Evolutionary conservation across 2,113 vertebrate genomes (phyloP).

Genomic region (Colistium nudipinnis): DNA sequence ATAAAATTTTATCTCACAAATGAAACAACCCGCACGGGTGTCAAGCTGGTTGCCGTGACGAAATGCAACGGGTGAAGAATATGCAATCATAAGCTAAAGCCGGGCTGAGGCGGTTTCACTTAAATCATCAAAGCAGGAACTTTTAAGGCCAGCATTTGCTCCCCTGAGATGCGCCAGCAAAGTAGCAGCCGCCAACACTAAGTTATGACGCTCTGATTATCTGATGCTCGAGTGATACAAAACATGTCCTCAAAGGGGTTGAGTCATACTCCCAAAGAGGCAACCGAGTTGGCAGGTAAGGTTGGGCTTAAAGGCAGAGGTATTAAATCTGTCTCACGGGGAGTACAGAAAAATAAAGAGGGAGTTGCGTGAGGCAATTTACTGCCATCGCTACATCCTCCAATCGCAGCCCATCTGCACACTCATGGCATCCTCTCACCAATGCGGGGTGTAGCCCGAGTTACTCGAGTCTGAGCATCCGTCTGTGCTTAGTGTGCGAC

Average conservation of each 20-base stretch:
- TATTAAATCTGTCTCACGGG: background rate
- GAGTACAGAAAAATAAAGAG: background rate
- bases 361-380: background rate
- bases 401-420: constrained; percentile 14
- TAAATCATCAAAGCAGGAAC: constrained; percentile 7
- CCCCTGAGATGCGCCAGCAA: constrained; percentile 10
- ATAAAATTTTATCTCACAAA: constrained; percentile 48
- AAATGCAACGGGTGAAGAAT: constrained; percentile 28
- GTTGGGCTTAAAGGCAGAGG: background rate
- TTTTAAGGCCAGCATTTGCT: background rate
- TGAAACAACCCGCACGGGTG: constrained; percentile 42
- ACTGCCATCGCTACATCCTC: background rate
- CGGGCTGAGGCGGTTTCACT: constrained; percentile 16
- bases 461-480: constrained; percentile 37
- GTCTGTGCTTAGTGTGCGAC: constrained; percentile 31
- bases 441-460: background rate
- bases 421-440: background rate
- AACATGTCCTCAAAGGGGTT: constrained; percentile 3
- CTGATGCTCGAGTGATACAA: constrained; percentile 18
- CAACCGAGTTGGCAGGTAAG: background rate
- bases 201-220: constrained; percentile 49
- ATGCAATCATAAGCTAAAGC: constrained; percentile 26
- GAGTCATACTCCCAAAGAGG: background rate
- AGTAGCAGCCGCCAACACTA: constrained; percentile 43
- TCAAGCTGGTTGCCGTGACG: constrained; percentile 3